Evolutionary conservation across 2,797 vertebrate species (phyloP).

Genomic region (Dendrocincla tyrannina): DNA sequence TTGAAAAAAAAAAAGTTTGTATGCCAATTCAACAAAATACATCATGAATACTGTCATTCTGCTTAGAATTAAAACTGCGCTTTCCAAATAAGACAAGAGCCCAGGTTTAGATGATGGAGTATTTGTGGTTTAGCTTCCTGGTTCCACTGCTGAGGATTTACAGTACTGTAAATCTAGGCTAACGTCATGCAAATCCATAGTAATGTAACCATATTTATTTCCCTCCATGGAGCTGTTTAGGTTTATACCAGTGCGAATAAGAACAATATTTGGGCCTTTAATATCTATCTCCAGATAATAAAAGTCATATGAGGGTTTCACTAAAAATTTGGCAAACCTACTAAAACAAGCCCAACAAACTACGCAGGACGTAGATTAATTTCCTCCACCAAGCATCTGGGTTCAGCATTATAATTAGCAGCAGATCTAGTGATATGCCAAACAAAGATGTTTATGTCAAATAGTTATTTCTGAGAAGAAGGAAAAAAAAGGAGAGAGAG

Average conservation of each 20-base stretch:
- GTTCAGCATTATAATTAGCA: constrained; percentile 71
- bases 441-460: constrained; percentile 70
- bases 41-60: neutral
- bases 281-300: constrained; percentile 60
- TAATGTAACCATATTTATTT: constrained; percentile 33
- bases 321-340: constrained; percentile 71
- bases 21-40: neutral
- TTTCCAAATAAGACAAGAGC: neutral
- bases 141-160: constrained; percentile 9
- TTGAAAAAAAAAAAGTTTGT: neutral
- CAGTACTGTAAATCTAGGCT: constrained; percentile 5
- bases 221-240: constrained; percentile 14
- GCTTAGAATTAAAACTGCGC: neutral
- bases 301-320: constrained; percentile 62
- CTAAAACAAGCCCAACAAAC: constrained; percentile 65
- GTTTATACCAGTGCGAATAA: constrained; percentile 38
- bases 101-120: neutral
- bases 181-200: neutral
- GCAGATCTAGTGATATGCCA: constrained; percentile 64
- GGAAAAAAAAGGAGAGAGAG: neutral
- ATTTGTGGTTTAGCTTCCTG: constrained; percentile 4
- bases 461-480: constrained; percentile 40
- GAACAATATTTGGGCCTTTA: constrained; percentile 55
- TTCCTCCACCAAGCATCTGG: constrained; percentile 68
- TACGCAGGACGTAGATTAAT: constrained; percentile 65